Conservation (phyloP, 2,888 invertebrate species). For the Byasa hedistus region DNA sequence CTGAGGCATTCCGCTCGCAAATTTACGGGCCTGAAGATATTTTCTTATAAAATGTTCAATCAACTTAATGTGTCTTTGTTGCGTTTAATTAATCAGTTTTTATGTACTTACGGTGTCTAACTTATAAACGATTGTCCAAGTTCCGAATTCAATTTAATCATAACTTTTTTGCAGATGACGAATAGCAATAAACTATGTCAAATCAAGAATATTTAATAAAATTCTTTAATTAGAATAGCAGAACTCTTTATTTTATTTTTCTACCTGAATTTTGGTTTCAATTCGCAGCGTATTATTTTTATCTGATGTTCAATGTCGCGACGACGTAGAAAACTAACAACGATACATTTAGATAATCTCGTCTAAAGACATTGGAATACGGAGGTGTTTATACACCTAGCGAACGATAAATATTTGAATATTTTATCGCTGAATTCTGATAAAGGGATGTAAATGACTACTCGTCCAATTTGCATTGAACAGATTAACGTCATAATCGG, state of each 20-base stretch:
- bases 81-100: conserved; percentile 55
- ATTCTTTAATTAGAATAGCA: neutral
- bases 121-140: conserved; percentile 29
- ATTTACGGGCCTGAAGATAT: conserved; percentile 42
- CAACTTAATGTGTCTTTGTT: conserved; percentile 47
- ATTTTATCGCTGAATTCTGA: conserved; percentile 70
- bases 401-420: conserved; percentile 73
- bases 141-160: neutral
- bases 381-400: conserved; percentile 45
- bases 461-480: conserved; percentile 78
- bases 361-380: conserved; percentile 27
- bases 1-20: conserved; percentile 40
- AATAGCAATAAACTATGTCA: neutral
- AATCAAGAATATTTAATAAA: neutral
- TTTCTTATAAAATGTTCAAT: conserved; percentile 52
- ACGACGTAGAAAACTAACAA: conserved; percentile 14
- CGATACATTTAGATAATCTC: conserved; percentile 24
- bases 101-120: conserved; percentile 37
- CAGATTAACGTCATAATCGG: conserved; percentile 80
- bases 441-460: conserved; percentile 78
- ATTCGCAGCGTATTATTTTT: neutral
- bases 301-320: conserved; percentile 7
- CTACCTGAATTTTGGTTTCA: neutral
- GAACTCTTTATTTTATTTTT: neutral
- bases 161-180: neutral